Base-by-base conservation (phyloP, 2,113 vertebrate genomes). In the Herpetotheres cachinnans region DNA sequence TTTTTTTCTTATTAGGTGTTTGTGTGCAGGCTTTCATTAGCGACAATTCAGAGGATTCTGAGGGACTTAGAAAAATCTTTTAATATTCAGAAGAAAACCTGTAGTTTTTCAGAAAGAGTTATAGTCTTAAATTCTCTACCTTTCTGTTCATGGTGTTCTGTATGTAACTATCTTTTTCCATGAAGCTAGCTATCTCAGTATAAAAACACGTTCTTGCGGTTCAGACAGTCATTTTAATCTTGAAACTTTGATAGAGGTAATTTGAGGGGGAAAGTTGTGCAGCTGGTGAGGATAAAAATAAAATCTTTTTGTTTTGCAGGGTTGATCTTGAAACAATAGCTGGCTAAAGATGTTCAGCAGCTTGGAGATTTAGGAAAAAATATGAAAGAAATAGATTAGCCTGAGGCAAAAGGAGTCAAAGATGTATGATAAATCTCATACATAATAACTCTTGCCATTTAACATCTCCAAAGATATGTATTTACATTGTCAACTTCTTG, bases 211-310 rank as follows among this genome's bases (percentile, higher is more conserved):
- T 59, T 84, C 83, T 91, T 89, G 30, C 54, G 32, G 26, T 46
- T 79, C 78, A 90, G 38, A 10, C 54, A 81, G 40, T 90, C 70
- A 83, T 80, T 82, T 80, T 34, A 44, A 85, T 95, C 44, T 44
- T 80, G 79, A 77, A 85, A 79, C 72, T 88, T 73, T 90, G 90
- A 90, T 91, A 62, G 78, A 85, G 82, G 90, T 83, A 96, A 96
- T 95, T 96, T 80, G 70, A 85, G 71, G 62, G 94, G 54, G 84
- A 94, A 94, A 88, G 55, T 69, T 91, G 34, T 82, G 81, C 88
- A 93, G 82, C 87, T 96, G 74, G 36, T 58, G 74, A 65, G 49
- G 82, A 94, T 82, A 96, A 96, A 96, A 96, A 93, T 95, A 90
- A 92, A 86, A 67, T 76, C 27, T 1, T 85, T 94, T 95, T 97